Percentiles rank a stretch among this genome's conserved stretches.
Evolutionary conservation across 2,797 vertebrate species (phyloP).

Genomic region (Scyliorhinus canicula): DNA sequence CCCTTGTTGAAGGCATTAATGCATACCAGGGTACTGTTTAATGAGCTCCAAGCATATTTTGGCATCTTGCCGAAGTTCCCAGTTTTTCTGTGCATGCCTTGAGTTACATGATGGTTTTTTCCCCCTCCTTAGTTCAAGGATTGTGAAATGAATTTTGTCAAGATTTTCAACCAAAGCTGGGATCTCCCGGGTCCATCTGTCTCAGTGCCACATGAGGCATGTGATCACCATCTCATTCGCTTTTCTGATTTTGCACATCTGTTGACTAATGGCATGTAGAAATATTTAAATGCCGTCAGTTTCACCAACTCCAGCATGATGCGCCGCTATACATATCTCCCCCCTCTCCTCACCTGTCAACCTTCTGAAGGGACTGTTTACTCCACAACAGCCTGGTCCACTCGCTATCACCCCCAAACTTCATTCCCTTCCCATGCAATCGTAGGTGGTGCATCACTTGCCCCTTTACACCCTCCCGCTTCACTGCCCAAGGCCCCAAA

Average conservation of each 20-base stretch:
- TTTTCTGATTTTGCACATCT: not conserved
- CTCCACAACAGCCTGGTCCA: no score
- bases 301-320: no score
- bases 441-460: no score
- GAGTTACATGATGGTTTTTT: not conserved
- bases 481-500: no score
- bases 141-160: not conserved
- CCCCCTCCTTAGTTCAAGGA: not conserved
- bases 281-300: not conserved
- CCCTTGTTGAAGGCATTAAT: not conserved
- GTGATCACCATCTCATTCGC: not conserved
- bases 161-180: not conserved
- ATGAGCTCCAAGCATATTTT: not conserved
- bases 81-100: not conserved
- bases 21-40: not conserved
- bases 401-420: no score
- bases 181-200: not conserved
- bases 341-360: no score
- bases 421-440: no score
- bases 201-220: no score
- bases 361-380: no score
- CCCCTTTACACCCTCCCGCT: no score
- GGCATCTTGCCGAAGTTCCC: not conserved
- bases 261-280: not conserved
- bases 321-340: no score